Evolutionary conservation across 2,113 vertebrate genomes (phyloP).

Genomic region (Ascaphus truei): DNA sequence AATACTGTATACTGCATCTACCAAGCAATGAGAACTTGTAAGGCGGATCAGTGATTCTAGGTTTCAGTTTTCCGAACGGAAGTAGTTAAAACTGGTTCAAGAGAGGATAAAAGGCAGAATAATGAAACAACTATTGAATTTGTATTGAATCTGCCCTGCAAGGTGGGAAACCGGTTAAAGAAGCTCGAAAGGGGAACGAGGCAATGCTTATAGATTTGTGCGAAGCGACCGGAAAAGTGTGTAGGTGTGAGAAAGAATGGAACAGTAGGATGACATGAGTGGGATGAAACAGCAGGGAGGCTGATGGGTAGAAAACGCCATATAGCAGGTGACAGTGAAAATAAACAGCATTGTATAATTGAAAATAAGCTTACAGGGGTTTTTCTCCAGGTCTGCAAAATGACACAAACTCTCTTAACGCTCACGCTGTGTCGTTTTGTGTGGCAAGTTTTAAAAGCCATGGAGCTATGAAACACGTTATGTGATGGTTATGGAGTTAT

Average conservation of each 20-base stretch:
- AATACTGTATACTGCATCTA: too few species aligned
- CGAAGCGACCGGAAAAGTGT: constrained; percentile 9
- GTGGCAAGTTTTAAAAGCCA: too few species aligned
- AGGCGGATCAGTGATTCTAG: too few species aligned
- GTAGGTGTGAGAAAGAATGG: constrained; percentile 21
- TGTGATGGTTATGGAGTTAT: too few species aligned
- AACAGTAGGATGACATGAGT: constrained; percentile 9
- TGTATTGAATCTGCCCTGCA: neutral
- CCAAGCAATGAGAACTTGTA: too few species aligned
- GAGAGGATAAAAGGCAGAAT: neutral
- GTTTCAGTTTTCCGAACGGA: neutral
- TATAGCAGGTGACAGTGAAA: neutral
- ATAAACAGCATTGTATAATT: constrained; percentile 4
- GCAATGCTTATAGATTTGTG: neutral
- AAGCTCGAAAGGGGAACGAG: neutral
- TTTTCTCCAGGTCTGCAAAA: neutral
- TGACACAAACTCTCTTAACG: neutral
- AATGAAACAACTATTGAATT: neutral
- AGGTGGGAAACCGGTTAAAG: neutral
- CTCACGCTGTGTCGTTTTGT: neutral
- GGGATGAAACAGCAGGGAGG: constrained; percentile 21
- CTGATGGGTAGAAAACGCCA: constrained; percentile 28
- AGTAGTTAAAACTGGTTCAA: neutral
- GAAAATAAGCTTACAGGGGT: neutral
- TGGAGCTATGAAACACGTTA: too few species aligned